Base-by-base conservation (phyloP, 2,113 vertebrate species). In the Megaceryle maxima region DNA sequence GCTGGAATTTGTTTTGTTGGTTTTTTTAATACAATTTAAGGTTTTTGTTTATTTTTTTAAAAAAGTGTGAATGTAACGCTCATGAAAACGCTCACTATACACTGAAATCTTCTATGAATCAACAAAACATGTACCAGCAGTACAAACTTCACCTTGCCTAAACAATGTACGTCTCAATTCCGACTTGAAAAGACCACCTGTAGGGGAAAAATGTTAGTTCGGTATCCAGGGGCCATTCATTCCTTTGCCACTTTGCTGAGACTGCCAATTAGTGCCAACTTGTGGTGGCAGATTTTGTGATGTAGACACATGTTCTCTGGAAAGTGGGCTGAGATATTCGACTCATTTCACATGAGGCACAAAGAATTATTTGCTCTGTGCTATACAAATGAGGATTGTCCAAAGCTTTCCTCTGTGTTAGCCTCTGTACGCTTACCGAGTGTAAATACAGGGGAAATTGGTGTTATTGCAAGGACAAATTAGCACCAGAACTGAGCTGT, bases 231-330 rank as follows among this genome's bases (percentile, higher is more conserved):
- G 96, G 69, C 96, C 94, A 97, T 97, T 97, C 97, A 97, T 97
- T 96, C 90, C 96, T 97, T 97, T 96, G 97, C 97, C 96, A 97
- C 97, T 97, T 96, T 81, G 95, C 96, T 97, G 96, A 97, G 96
- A 24, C 96, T 96, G 96, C 97, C 97, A 97, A 97, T 97, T 97
- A 97, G 96, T 97, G 97, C 97, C 97, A 97, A 97, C 97, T 97
- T 97, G 97, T 97, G 97, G 97, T 97, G 97, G 97, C 97, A 97
- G 97, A 97, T 97, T 97, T 97, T 97, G 96, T 97, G 96, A 96
- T 97, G 95, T 95, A 95, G 97, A 97, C 97, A 97, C 97, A 97
- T 97, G 97, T 97, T 97, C 96, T 85, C 96, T 96, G 94, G 93
- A 97, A 97, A 97, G 94, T 94, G 95, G 97, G 96, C 97, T 96